Conservation (phyloP, 2,797 vertebrate species). For the Chelonia mydas region DNA sequence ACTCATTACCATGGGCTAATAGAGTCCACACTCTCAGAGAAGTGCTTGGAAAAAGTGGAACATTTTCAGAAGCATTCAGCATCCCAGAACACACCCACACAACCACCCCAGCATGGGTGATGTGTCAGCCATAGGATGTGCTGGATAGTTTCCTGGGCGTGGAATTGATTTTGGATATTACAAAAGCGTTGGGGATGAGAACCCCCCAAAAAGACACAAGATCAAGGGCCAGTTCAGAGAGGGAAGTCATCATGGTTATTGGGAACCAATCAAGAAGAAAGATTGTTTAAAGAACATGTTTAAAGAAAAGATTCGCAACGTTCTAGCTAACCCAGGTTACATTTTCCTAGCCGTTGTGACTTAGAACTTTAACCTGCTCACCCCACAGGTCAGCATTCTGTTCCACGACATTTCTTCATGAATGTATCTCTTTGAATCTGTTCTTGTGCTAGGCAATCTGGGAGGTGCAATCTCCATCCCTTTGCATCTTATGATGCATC, state of each 20-base stretch:
- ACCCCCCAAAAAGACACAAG: neutral
- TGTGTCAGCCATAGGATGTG: neutral
- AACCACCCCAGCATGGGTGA: neutral
- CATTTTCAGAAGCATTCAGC: neutral
- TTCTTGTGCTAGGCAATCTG: rapidly evolving
- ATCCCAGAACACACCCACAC: neutral
- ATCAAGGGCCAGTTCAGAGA: neutral
- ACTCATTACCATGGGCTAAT: neutral
- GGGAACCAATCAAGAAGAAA: neutral
- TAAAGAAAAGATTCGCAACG: neutral
- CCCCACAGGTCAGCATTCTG: rapidly evolving
- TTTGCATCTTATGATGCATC: rapidly evolving
- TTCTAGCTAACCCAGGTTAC: rapidly evolving
- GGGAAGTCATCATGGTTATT: neutral
- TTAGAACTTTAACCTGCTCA: rapidly evolving
- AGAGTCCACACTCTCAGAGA: neutral
- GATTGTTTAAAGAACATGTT: too few species aligned
- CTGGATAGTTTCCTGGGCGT: neutral
- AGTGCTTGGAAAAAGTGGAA: neutral
- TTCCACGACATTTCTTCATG: rapidly evolving
- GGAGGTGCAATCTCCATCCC: rapidly evolving
- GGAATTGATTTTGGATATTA: neutral
- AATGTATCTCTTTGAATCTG: neutral
- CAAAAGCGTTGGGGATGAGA: neutral
- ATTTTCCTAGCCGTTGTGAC: rapidly evolving